Conservation (phyloP, 2,888 invertebrate species). For the Rhamnusium bicolor region DNA sequence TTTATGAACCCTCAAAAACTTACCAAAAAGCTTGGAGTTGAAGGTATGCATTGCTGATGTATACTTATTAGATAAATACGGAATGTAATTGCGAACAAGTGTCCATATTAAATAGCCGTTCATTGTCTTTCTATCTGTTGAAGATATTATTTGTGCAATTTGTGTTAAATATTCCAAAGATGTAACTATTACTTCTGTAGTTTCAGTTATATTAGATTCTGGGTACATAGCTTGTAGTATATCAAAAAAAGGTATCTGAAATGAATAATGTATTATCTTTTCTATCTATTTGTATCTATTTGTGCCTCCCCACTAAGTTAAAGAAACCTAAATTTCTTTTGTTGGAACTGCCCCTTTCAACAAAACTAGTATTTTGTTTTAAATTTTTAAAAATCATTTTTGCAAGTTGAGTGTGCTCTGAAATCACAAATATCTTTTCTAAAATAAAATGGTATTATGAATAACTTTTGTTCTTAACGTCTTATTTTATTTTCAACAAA, state of each 20-base stretch:
- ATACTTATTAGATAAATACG: conserved; percentile 72
- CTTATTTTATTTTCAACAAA: too few species aligned
- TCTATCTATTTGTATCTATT: too few species aligned
- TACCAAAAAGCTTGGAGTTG: conserved; percentile 63
- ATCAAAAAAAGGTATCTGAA: conserved; percentile 70
- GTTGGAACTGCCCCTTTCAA: too few species aligned
- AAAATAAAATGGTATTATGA: too few species aligned
- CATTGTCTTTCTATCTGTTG: conserved; percentile 72
- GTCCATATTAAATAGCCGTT: conserved; percentile 78
- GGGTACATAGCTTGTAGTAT: conserved; percentile 72
- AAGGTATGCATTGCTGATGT: conserved; percentile 62
- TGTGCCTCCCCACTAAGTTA: too few species aligned
- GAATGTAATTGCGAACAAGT: conserved; percentile 72
- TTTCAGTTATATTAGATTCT: conserved; percentile 70
- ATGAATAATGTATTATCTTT: too few species aligned
- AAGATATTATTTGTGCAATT: conserved; percentile 72
- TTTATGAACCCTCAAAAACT: conserved; percentile 18
- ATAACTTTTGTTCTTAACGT: too few species aligned
- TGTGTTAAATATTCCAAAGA: conserved; percentile 73
- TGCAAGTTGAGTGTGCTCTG: too few species aligned
- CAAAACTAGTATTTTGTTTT: too few species aligned
- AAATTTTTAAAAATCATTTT: too few species aligned
- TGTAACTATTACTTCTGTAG: conserved; percentile 73
- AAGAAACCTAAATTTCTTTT: too few species aligned
- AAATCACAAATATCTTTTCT: too few species aligned